Conservation (phyloP, 2,797 vertebrate species). For the Pantherophis vulpinus region DNA sequence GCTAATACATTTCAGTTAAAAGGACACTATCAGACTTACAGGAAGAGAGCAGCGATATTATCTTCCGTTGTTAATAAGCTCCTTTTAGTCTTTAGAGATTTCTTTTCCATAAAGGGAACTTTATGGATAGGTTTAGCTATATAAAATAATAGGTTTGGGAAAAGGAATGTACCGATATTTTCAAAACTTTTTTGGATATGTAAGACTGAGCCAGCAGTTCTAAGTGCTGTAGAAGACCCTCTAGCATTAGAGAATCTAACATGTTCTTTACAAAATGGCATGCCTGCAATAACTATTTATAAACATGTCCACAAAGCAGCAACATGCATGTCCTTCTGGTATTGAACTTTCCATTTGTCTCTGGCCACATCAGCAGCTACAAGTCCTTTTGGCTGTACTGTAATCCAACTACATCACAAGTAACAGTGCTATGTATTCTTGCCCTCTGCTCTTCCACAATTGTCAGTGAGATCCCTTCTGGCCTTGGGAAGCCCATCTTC, state of each 20-base stretch:
- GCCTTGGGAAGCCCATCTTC: neutral
- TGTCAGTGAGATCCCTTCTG: neutral
- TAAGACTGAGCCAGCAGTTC: neutral
- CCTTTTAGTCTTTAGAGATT: neutral
- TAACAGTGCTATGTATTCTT: neutral
- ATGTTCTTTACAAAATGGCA: neutral
- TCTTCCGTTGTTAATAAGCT: neutral
- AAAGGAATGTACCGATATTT: neutral
- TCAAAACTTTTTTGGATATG: neutral
- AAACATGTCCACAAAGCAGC: neutral
- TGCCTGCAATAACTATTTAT: neutral
- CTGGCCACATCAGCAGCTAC: neutral
- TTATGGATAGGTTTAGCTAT: neutral
- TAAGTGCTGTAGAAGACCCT: neutral
- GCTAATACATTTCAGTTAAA: neutral
- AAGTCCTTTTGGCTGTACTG: neutral
- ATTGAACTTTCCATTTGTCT: neutral
- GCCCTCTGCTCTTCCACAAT: neutral
- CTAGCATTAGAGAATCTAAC: neutral
- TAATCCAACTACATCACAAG: neutral
- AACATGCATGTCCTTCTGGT: neutral
- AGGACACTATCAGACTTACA: neutral
- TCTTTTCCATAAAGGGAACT: neutral
- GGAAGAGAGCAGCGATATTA: neutral
- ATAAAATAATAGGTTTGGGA: neutral